Conservation (phyloP, 2,888 invertebrate genomes). For the Scaptomyza caliginosa region DNA sequence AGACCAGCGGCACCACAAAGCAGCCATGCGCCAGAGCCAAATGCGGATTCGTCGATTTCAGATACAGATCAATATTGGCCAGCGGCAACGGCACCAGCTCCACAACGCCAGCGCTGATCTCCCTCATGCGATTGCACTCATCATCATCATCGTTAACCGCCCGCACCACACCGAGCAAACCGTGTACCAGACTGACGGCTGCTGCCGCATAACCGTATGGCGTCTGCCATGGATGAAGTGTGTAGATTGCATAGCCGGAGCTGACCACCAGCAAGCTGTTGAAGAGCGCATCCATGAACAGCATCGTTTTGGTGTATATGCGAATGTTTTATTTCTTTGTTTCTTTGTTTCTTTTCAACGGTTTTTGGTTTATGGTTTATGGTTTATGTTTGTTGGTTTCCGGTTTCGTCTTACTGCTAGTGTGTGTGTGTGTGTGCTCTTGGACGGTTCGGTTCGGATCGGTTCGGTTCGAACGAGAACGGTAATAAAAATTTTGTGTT, state of each 20-base stretch:
- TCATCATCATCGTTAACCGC: constrained; percentile 45
- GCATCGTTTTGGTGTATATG: constrained; percentile 30
- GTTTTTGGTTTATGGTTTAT: no score
- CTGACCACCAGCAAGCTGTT: constrained; percentile 72
- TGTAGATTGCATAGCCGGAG: constrained; percentile 72
- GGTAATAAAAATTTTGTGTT: constrained; percentile 51
- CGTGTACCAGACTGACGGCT: constrained; percentile 67
- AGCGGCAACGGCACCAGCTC: constrained; percentile 73
- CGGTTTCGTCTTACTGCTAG: neutral
- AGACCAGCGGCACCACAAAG: constrained; percentile 72
- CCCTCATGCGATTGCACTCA: constrained; percentile 45
- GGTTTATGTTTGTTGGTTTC: neutral
- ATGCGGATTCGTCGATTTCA: constrained; percentile 54
- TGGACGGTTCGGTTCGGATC: constrained; percentile 28
- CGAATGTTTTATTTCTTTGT: neutral
- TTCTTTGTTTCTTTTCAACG: neutral
- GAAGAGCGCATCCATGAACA: constrained; percentile 63
- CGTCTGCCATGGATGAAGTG: constrained; percentile 57
- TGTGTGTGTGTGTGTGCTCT: no score
- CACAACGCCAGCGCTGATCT: constrained; percentile 61
- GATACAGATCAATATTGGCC: constrained; percentile 74
- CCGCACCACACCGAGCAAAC: constrained; percentile 68
- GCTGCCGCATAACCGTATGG: constrained; percentile 74
- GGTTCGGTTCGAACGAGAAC: constrained; percentile 38
- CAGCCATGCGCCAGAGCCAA: constrained; percentile 73